phyloP scores from a whole-genome alignment of 2,797 vertebrate species.

The Liasis olivaceus region DNA sequence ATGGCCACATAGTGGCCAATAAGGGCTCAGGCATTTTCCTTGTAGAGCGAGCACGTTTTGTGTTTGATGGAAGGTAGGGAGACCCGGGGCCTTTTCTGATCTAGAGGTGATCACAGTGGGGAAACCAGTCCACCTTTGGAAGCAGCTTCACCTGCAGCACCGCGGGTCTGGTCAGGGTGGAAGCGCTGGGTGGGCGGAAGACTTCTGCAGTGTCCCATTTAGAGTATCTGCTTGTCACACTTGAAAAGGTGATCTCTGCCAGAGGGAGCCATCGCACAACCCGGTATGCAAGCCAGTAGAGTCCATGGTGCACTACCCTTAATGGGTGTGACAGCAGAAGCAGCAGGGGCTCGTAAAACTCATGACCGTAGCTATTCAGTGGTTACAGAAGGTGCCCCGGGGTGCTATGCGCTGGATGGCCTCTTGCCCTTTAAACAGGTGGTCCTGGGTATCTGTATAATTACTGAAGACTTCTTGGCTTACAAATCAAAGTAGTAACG shows the following conservation, averaged over 20 bases:
- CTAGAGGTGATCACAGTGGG: not conserved
- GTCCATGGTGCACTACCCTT: not conserved
- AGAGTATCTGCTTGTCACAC: rapidly evolving
- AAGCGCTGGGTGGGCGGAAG: not conserved
- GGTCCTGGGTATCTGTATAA: too few relatives aligned
- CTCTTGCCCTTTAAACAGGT: too few relatives aligned
- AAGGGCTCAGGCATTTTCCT: not conserved
- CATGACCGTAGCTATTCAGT: not conserved
- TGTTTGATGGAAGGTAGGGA: not conserved
- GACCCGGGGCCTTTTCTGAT: not conserved
- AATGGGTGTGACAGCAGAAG: not conserved
- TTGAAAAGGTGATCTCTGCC: not conserved
- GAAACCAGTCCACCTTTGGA: not conserved
- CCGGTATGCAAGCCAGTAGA: not conserved
- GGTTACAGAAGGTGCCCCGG: not conserved
- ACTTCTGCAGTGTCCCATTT: not conserved
- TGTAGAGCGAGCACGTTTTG: not conserved
- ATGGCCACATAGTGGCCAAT: not conserved
- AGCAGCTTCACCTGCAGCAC: not conserved
- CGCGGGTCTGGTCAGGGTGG: not conserved
- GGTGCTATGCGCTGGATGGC: too few relatives aligned
- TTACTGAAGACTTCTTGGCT: not conserved
- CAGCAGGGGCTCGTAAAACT: not conserved
- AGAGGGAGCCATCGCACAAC: not conserved
- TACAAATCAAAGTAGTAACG: not conserved